A percentile compares a stretch with the other conserved stretches of the same genome.
These are phyloP conservation scores for Pimpla rufipes DNA, from an alignment of 2,888 invertebrate species.

Conservation along the genomic window DNA sequence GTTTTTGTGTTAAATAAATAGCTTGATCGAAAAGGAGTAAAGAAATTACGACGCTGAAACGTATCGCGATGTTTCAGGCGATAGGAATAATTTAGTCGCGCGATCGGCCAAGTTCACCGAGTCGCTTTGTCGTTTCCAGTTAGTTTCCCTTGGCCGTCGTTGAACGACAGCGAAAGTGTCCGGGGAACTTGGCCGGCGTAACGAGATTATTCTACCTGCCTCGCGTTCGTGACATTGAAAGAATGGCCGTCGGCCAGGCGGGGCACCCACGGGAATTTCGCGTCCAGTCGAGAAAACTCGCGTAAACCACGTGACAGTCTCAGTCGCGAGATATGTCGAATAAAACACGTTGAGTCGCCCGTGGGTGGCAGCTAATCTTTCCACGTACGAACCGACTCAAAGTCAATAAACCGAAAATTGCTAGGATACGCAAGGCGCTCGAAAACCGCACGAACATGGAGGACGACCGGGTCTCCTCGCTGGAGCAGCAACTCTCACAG, in stretches of 20 bases:
- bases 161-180: slow-evolving; percentile 31
- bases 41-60: slow-evolving; percentile 7
- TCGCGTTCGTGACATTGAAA: slow-evolving; percentile 63
- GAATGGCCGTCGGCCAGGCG: slow-evolving; percentile 29
- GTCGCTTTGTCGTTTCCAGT: background rate
- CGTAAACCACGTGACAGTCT: slow-evolving; percentile 1
- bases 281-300: slow-evolving; percentile 28
- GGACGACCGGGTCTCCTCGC: slow-evolving; percentile 98
- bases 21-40: background rate
- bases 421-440: slow-evolving; percentile 98
- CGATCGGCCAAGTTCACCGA: background rate
- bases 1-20: too few relatives aligned
- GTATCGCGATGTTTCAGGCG: slow-evolving; percentile 1
- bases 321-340: slow-evolving; percentile 4
- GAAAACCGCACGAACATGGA: slow-evolving; percentile 99
- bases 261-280: slow-evolving; percentile 19
- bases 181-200: slow-evolving; percentile 26
- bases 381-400: slow-evolving; percentile 59
- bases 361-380: slow-evolving; percentile 28
- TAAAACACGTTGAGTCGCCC: background rate
- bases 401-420: slow-evolving; percentile 69
- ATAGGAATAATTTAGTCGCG: slow-evolving; percentile 36
- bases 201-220: slow-evolving; percentile 43
- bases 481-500: slow-evolving; percentile 99
- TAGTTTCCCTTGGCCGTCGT: background rate